Evolutionary conservation across 2,113 vertebrate species (phyloP), one percentile per base, ranked within the genome.

Genomic region (Gopherus flavomarginatus): DNA sequence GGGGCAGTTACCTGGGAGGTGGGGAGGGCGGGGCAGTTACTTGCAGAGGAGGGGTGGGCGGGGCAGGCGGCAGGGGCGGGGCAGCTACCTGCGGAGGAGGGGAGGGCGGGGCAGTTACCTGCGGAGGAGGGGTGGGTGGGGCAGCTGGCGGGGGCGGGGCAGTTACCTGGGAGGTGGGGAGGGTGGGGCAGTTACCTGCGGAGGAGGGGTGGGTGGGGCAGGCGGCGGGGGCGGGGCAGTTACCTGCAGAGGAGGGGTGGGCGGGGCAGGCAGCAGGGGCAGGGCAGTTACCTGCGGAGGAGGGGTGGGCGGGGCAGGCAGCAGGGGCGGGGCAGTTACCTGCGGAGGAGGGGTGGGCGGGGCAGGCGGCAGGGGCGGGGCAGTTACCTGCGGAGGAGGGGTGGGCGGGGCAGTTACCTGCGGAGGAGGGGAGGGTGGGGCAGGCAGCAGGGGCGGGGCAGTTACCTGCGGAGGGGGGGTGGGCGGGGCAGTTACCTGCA

Each of bases 231-330:
- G 77, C 75, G 75, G 90, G 85, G 85, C 79, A 83, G 85, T 79
- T 96, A 96, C 95, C 95, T 91, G 96, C 95, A 53, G 96, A 97
- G 81, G 99, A 99, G 99, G 99, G 65, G 98, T 99, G 96, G 98
- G 99, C 0, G 99, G 99, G 54, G 99, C n/a, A n/a, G n/a, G n/a
- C n/a, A n/a, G n/a, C n/a, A n/a, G 79, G 85, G n/a, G 77, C 75
- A 62, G 90, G 85, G 85, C 79, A 83, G 85, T 79, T 96, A 96
- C 95, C 95, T 91, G 96, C 95, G 53, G 96, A 97, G 81, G 99
- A 99, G 99, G 99, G 65, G 98, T 99, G 96, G 98, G 99, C 0
- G 99, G 99, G 54, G 99, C n/a, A n/a, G n/a, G n/a, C n/a, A n/a
- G n/a, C n/a, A n/a, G 79, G 85, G n/a, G 77, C 75, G 75, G 90